Conservation (phyloP, 2,888 invertebrate species). For the Drosophila maculinotata region DNA sequence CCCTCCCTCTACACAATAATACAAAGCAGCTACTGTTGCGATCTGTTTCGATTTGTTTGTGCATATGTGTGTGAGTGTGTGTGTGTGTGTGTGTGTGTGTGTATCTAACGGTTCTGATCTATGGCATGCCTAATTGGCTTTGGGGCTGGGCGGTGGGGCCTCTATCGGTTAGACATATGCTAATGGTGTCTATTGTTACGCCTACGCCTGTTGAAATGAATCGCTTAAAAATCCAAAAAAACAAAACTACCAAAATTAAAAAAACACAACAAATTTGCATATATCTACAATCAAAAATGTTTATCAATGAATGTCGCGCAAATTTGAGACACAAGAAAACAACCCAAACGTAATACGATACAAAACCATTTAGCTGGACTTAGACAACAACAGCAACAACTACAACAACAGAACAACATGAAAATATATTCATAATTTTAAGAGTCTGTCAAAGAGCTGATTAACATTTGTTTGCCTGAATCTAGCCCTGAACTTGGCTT, state of each 20-base stretch:
- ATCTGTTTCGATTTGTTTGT: conserved; percentile 16
- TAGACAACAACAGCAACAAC: conserved; percentile 4
- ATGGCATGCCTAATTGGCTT: conserved; percentile 76
- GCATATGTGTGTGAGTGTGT: conserved; percentile 30
- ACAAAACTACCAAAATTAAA: conserved; percentile 5
- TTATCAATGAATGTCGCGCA: conserved; percentile 50
- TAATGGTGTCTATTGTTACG: conserved; percentile 76
- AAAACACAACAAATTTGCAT: conserved; percentile 56
- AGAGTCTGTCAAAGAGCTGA: background rate
- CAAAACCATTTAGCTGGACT: conserved; percentile 14
- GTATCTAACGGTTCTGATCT: conserved; percentile 64
- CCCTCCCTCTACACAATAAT: conserved; percentile 3
- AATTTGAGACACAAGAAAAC: conserved; percentile 4
- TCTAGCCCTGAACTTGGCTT: conserved; percentile 18
- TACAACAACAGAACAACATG: background rate
- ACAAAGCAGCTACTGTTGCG: conserved; percentile 41
- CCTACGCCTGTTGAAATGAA: conserved; percentile 53
- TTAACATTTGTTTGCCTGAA: background rate
- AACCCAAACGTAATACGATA: conserved; percentile 32
- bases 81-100: conserved; percentile 23
- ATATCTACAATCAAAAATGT: conserved; percentile 42
- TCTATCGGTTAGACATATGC: conserved; percentile 50
- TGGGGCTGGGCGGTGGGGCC: conserved; percentile 22
- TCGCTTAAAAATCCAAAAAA: conserved; percentile 25
- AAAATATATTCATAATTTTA: conserved; percentile 16